Evolutionary conservation across 2,113 vertebrate genomes (phyloP), one percentile per base, ranked within the genome.

Genomic region (Antechinus flavipes): DNA sequence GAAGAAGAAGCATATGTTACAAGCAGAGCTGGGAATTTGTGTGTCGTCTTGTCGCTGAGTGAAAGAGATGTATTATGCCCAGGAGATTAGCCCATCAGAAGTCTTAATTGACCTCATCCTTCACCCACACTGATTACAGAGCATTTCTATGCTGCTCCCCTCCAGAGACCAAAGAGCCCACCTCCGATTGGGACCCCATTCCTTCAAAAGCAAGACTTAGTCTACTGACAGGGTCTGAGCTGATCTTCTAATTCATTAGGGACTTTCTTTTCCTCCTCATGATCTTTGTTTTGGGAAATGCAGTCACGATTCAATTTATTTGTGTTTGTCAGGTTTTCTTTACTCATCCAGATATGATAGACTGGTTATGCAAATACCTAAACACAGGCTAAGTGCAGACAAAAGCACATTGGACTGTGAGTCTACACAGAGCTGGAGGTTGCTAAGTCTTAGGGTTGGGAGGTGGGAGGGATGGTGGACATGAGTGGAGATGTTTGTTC

Each of bases 331-430:
- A 94, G 68, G 14, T 42, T 52, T 9, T 23, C 16, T 0, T 3
- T 54, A 42, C 24, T 95, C 25, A 93, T 76, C 93, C 95, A n/a
- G 53, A 93, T 94, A 91, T 95, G 93, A 91, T 42, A 95, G 35
- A 89, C 12, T 49, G 30, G 16, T 90, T 96, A 93, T 92, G 12
- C 30, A 97, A 93, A 94, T 84, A 90, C 14, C 4, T 94, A 95
- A 91, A 92, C 30, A 55, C 6, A 91, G 19, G n/a, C 52, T 94
- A 95, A 94, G 95, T 92, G 95, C 91, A n/a, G 53, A 42, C 46
- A 95, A 94, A 94, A 96, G 54, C n/a, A 0, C 56, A 95, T 93
- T 90, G 47, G 30, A 14, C 61, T 30, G 30, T 14, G 4, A 68
- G 61, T 3, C 61, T 35, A 68, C 61, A 35, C 30, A 35, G 61